Percentiles rank a stretch among this genome's conserved stretches.
Evolutionary conservation across 2,888 invertebrate genomes (phyloP).

Genomic region (Mythimna impura): DNA sequence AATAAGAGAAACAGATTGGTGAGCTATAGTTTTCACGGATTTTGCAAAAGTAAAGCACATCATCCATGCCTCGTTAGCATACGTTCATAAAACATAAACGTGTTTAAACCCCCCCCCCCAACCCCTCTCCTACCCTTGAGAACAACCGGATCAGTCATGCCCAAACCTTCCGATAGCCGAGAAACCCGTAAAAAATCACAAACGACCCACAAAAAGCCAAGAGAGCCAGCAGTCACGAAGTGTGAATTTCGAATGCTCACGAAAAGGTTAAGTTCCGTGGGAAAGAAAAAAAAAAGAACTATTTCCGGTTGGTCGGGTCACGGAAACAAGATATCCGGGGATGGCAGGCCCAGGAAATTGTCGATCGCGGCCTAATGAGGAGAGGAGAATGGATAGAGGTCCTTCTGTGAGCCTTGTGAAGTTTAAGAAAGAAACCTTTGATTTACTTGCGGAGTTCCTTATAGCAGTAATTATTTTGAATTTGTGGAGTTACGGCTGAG

Average conservation of each 20-base stretch:
- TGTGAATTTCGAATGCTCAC: conserved; percentile 57
- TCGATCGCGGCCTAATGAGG: conserved; percentile 80
- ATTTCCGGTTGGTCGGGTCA: conserved; percentile 71
- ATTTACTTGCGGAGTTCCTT: conserved; percentile 21
- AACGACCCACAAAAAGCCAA: conserved; percentile 54
- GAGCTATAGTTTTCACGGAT: background rate
- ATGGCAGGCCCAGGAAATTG: conserved; percentile 77
- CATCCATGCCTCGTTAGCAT: background rate
- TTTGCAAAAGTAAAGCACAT: background rate
- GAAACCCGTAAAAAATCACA: conserved; percentile 58
- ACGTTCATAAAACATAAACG: conserved; percentile 27
- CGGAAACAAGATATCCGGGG: conserved; percentile 80
- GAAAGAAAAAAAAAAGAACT: conserved; percentile 72
- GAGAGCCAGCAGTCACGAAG: conserved; percentile 50
- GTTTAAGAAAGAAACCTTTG: conserved; percentile 27
- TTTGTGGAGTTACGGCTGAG: background rate
- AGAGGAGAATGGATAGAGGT: conserved; percentile 61
- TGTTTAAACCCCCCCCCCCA: background rate
- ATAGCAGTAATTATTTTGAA: conserved; percentile 26
- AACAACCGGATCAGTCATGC: conserved; percentile 42
- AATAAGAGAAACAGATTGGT: background rate
- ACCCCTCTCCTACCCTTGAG: background rate
- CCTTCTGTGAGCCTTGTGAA: conserved; percentile 31
- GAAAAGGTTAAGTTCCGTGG: conserved; percentile 56
- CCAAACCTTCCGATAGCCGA: conserved; percentile 17